Evolutionary conservation across 2,797 vertebrate species (phyloP).

Genomic region (Platyrinchus mystaceus): DNA sequence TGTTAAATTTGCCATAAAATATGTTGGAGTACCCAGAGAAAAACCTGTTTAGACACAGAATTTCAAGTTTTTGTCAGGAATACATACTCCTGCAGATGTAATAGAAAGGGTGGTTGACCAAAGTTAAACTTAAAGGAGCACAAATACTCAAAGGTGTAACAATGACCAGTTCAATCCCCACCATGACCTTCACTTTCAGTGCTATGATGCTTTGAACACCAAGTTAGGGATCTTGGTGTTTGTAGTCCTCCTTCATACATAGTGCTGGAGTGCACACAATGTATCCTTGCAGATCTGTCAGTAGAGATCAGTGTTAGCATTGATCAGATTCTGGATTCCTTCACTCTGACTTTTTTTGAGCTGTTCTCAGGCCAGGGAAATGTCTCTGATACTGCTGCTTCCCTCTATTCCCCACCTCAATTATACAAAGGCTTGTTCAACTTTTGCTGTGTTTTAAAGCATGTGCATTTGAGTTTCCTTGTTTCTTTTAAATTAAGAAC

Average conservation of each 20-base stretch:
- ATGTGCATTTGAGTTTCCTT: background rate
- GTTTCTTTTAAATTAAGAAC: background rate
- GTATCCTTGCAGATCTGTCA: background rate
- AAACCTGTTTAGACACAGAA: background rate
- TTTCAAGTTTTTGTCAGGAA: background rate
- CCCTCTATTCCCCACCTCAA: background rate
- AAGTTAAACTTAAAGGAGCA: background rate
- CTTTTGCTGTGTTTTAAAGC: background rate
- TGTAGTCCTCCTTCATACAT: background rate
- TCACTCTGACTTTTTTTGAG: background rate
- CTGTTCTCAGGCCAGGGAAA: background rate
- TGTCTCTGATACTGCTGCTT: background rate
- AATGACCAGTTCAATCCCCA: background rate
- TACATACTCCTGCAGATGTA: background rate
- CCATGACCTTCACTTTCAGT: background rate
- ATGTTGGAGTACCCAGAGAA: background rate
- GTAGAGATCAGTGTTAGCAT: background rate
- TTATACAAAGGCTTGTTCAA: background rate
- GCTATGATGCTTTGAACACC: background rate
- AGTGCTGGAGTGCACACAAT: background rate
- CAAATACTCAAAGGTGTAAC: background rate
- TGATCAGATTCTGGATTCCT: background rate
- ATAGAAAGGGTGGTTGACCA: background rate
- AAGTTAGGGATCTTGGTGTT: background rate
- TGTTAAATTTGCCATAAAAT: background rate